Conservation (phyloP, 2,113 vertebrate species). For the Eulemur rufifrons region DNA sequence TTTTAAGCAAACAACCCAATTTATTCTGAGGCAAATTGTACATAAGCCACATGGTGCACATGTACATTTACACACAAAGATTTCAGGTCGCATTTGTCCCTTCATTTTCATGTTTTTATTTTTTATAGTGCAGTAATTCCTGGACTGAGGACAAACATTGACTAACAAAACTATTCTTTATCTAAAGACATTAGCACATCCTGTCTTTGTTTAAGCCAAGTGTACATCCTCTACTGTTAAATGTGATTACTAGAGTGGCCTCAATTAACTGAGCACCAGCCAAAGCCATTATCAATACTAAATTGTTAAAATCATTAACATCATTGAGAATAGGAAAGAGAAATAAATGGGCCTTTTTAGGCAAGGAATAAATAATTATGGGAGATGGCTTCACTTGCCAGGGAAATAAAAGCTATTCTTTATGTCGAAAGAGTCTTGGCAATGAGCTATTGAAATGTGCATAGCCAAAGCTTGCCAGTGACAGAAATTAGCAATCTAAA, state of each 20-base stretch:
- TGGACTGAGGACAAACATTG: neutral
- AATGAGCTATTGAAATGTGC: neutral
- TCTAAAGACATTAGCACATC: neutral
- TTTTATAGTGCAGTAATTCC: neutral
- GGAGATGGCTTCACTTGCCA: neutral
- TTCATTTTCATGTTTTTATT: neutral
- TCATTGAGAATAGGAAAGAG: neutral
- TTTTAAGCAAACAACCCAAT: neutral
- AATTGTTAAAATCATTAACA: neutral
- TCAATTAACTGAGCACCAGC: neutral
- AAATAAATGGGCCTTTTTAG: neutral
- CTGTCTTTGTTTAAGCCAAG: neutral
- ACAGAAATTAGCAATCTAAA: neutral
- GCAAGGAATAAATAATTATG: conserved; percentile 32
- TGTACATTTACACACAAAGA: neutral
- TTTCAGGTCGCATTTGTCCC: neutral
- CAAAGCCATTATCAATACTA: neutral
- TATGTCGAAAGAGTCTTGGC: neutral
- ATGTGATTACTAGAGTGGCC: neutral
- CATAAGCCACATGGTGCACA: neutral
- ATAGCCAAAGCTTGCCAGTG: neutral
- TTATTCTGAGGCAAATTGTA: neutral
- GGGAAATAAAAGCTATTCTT: conserved; percentile 22
- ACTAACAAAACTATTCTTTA: neutral
- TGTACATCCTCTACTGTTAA: neutral